A percentile compares a stretch with the other conserved stretches of the same genome.
These are phyloP conservation scores for Helleia helle DNA, from an alignment of 2,888 invertebrate genomes.

Conservation along the genomic window DNA sequence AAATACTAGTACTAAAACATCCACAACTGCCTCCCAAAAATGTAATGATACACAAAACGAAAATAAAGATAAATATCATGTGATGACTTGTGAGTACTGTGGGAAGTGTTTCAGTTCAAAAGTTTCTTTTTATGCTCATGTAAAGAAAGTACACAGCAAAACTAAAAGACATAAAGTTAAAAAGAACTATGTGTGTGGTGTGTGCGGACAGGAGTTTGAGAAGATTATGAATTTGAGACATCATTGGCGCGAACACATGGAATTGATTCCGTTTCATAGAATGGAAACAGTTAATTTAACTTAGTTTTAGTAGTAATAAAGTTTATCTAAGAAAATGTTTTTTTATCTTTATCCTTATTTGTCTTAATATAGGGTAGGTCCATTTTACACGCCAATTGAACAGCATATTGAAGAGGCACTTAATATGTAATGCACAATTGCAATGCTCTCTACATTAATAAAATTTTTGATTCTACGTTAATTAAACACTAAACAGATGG, in stretches of 20 bases:
- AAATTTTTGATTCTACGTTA: no score
- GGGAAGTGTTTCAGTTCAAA: not conserved
- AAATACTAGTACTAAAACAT: not conserved
- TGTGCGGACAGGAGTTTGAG: conserved; percentile 1
- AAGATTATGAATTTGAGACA: conserved; percentile 1
- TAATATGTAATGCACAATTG: no score
- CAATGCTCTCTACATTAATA: no score
- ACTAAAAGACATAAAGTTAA: not conserved
- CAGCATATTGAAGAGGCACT: no score
- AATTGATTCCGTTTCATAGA: not conserved
- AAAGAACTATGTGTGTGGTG: conserved; percentile 6
- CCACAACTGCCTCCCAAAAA: not conserved
- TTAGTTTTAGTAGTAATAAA: not conserved
- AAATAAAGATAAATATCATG: not conserved
- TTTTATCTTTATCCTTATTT: no score
- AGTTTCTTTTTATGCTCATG: not conserved
- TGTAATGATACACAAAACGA: not conserved
- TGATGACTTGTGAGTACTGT: conserved; percentile 4
- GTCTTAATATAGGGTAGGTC: no score
- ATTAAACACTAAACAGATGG: no score
- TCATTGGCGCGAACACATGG: conserved; percentile 2
- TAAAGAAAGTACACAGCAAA: not conserved
- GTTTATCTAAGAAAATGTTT: not conserved
- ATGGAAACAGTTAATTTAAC: not conserved
- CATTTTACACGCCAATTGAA: no score